Percentiles rank a stretch among this genome's conserved stretches.
These are phyloP conservation scores for Phrixothrix hirtus DNA, from an alignment of 2,888 invertebrate genomes.

Conservation along the genomic window DNA sequence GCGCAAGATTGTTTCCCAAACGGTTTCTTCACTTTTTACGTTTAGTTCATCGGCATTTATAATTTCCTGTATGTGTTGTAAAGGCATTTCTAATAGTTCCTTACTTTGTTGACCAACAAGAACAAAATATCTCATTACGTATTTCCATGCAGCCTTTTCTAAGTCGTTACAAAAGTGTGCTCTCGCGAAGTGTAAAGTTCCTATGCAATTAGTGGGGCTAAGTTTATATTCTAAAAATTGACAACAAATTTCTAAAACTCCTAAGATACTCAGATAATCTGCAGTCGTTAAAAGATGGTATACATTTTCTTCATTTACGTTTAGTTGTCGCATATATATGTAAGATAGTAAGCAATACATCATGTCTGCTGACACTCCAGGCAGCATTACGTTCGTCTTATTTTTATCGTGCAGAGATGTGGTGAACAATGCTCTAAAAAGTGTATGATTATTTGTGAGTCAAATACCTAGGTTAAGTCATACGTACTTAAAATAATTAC, in stretches of 20 bases:
- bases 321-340: conserved; percentile 79
- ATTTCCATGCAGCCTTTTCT: conserved; percentile 63
- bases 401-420: conserved; percentile 75
- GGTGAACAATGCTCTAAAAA: conserved; percentile 76
- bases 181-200: conserved; percentile 82
- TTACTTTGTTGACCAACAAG: conserved; percentile 73
- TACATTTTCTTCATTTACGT: conserved; percentile 77
- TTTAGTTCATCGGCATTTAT: conserved; percentile 84
- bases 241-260: conserved; percentile 80
- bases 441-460: too few species aligned
- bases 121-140: conserved; percentile 72
- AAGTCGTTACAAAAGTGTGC: conserved; percentile 74
- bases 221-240: conserved; percentile 72
- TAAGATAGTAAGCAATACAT: conserved; percentile 81
- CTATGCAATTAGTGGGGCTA: conserved; percentile 78
- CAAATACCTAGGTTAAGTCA: too few species aligned
- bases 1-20: conserved; percentile 82
- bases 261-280: conserved; percentile 85
- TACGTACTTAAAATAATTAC: conserved; percentile 85
- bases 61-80: conserved; percentile 74
- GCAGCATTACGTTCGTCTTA: conserved; percentile 69
- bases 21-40: conserved; percentile 83
- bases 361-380: conserved; percentile 76
- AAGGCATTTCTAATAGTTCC: conserved; percentile 72
- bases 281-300: conserved; percentile 80